These are phyloP conservation scores for Pedionomus torquatus DNA, from an alignment of 2,113 vertebrate genomes.

Conservation along the genomic window DNA sequence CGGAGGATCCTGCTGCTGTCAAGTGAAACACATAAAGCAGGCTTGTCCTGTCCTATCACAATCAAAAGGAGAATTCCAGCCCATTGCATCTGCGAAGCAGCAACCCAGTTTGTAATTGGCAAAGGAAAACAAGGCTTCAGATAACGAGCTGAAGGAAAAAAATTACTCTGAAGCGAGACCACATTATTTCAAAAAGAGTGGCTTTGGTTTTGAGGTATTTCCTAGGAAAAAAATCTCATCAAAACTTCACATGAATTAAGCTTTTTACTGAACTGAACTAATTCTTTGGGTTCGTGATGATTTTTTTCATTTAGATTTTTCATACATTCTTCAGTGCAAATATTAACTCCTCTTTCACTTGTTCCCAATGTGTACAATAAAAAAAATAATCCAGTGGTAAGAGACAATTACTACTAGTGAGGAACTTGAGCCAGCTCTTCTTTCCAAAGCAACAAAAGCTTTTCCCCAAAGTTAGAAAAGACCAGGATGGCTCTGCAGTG, in stretches of 20 bases:
- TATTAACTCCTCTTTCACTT: neutral
- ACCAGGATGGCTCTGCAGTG: neutral
- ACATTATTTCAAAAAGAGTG: neutral
- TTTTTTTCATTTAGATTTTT: neutral
- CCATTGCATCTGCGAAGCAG: neutral
- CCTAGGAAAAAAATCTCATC: neutral
- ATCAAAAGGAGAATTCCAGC: constrained; percentile 38
- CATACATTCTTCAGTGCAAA: neutral
- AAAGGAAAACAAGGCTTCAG: constrained; percentile 4
- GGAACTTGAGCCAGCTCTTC: neutral
- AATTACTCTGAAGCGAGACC: neutral
- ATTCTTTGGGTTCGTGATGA: neutral
- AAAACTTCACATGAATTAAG: neutral
- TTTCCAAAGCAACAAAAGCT: neutral
- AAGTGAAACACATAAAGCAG: constrained; percentile 27
- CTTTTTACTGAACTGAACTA: neutral
- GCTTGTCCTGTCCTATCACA: constrained; percentile 38
- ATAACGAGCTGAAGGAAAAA: neutral
- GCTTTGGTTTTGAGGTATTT: neutral
- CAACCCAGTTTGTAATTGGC: neutral
- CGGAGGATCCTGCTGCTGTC: constrained; percentile 44
- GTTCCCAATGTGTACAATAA: neutral
- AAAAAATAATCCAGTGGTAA: neutral
- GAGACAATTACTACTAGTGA: neutral
- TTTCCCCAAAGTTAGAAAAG: neutral